phyloP scores from a whole-genome alignment of 2,113 vertebrate species.

The Silurus meridionalis region DNA sequence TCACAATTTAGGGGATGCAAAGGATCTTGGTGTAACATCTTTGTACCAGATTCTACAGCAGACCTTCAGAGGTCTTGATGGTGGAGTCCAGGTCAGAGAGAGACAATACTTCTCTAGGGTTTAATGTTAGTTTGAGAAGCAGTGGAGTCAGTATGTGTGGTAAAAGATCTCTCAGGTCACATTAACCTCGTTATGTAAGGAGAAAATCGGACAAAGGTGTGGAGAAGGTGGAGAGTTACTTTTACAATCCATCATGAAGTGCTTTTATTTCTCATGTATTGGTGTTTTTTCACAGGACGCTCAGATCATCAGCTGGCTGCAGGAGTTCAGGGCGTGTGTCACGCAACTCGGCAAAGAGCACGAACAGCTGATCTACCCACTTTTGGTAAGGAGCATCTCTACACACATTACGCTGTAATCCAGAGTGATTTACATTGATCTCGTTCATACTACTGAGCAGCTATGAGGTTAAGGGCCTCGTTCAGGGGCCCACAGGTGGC shows the following conservation, averaged over 20 bases:
- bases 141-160: background rate
- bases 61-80: no score
- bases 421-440: no score
- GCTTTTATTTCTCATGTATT: background rate
- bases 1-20: no score
- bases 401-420: no score
- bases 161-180: background rate
- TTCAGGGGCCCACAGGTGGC: no score
- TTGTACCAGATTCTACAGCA: no score
- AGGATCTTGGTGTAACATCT: no score
- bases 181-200: background rate
- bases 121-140: background rate
- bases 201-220: background rate
- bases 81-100: no score
- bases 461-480: no score
- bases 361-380: constrained; percentile 82
- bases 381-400: constrained; percentile 78
- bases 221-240: background rate
- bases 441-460: no score
- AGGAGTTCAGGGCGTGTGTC: constrained; percentile 84
- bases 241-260: background rate
- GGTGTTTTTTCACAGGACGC: constrained; percentile 77
- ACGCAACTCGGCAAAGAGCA: constrained; percentile 87
- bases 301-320: constrained; percentile 93
- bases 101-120: no score